Base-by-base conservation (phyloP, 2,797 vertebrate species). In the Channa striata region DNA sequence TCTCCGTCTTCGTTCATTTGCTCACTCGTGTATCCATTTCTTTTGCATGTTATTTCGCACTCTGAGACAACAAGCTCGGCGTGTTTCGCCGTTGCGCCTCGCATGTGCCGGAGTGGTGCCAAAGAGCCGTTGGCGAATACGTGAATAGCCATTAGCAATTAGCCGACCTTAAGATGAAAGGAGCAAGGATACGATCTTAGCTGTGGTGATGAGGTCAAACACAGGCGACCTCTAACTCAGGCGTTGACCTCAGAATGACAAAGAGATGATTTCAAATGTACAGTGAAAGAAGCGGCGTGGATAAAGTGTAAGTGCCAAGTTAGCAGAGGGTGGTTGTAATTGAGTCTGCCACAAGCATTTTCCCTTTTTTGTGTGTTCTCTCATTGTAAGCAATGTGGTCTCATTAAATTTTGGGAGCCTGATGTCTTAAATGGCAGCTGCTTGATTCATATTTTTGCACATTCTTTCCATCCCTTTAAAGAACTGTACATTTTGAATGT, bases 71-170 rank as follows among this genome's bases (percentile, higher is more conserved):
- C 74, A 78, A 44, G 52, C 59, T 59, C 62, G 62, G 77, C 78
- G 80, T 77, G 63, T 78, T 83, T 77, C 57, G 49, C 66, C 79
- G 81, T 63, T n/a, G 73, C 83, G 77, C 77, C 83, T 74, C 72
- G 61, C 66, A 50, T 81, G 64, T 68, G 71, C 80, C 54, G 77
- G 57, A 74, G 54, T 47, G 67, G 57, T 83, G 82, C 87, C 84
- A 84, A 64, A 78, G 72, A 87, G n/a, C 72, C 74, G 68, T 51
- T 12, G 21, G 52, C 69, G 67, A 64, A 76, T 50, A 59, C 76
- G 48, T 85, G 79, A 90, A 90, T 91, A 86, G 84, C 80, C 47
- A 20, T 84, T 81, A 85, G 78, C 84, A 78, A 81, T 85, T 72
- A 81, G 67, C 77, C 54, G 69, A 86, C 82, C 85, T 82, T 30